Base-by-base conservation (phyloP, 2,113 vertebrate genomes). In the Machaerirhynchus nigripectus region DNA sequence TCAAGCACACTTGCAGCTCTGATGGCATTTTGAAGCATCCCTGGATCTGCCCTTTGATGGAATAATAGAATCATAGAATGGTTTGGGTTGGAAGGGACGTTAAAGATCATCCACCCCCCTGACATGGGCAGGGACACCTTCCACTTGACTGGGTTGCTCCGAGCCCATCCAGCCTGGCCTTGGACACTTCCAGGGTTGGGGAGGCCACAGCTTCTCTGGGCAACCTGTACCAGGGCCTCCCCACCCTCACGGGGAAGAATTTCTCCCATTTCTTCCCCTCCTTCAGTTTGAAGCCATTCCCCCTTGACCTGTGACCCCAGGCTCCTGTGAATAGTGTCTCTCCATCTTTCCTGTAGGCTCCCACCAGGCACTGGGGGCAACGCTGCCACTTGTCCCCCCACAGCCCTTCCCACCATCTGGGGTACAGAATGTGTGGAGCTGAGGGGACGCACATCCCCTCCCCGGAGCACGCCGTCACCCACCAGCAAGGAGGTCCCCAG, bases 81-180 rank as follows among this genome's bases (percentile, higher is more conserved):
- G 4, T 37, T 63, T 61, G 56, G 6, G 31, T 56, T 77, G 35
- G 10, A 90, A 70, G 13, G 35, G 49, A 37, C 27, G 22, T 63
- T 50, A 50, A 24, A 64, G 19, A 13, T 44, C 13, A 33, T 8
- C 18, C 31, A 37, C 6, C 2, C 18, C 31, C 4, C 13, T 76
- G 49, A 7, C 31, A 44, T 0, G 0, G 26, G 35, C 13, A 70
- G 64, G 80, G 22, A 64, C 15, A 49, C 15, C 10, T 63, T 33
- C 35, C 35, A 14, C 27, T 28, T 0, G 0, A 0, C 17, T 20
- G 31, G 14, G 3, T 1, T 53, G 39, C 16, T 68, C 39, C 46
- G 59, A 65, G 59, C 13, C 37, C 15, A 0, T 47, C 16, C n/a
- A 76, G 0, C 15, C 40, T 21, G 47, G 30, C 7, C 21, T 76